Percentiles rank a stretch among this genome's conserved stretches.
Conservation (phyloP, 1,140 invertebrate species). For the Pseudomyrmex cubaensis region DNA sequence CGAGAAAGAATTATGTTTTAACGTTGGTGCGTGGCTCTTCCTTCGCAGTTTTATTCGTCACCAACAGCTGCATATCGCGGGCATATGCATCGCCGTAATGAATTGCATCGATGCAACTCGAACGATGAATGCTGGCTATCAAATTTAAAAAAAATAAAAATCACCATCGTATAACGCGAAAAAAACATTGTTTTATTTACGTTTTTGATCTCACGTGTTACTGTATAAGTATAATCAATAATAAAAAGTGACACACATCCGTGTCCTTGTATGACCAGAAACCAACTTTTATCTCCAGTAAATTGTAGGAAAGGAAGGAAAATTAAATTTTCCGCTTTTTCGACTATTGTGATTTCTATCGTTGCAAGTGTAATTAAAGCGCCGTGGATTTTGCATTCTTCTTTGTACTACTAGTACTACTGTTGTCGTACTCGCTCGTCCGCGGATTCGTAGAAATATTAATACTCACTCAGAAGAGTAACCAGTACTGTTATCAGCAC, state of each 20-base stretch:
- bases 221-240: conserved; percentile 32
- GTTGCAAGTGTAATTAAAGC: conserved; percentile 24
- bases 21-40: conserved; percentile 1
- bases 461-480: conserved; percentile 47
- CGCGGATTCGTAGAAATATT: conserved; percentile 35
- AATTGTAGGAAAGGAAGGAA: neutral
- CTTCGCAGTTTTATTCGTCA: conserved; percentile 28
- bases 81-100: conserved; percentile 17
- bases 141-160: conserved; percentile 52
- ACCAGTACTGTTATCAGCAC: conserved; percentile 37
- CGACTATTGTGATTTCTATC: conserved; percentile 4
- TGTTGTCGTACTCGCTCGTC: neutral
- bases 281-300: neutral
- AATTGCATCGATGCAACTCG: conserved; percentile 34
- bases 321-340: neutral
- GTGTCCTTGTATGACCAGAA: neutral
- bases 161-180: neutral
- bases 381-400: conserved; percentile 8
- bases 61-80: conserved; percentile 13
- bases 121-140: conserved; percentile 2
- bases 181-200: conserved; percentile 25
- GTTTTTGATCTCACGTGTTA: conserved; percentile 22
- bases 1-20: conserved; percentile 36
- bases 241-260: conserved; percentile 18
- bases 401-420: neutral